phyloP scores from a whole-genome alignment of 64 coral and sea anemone genomes.

The Montipora efflorescens region DNA sequence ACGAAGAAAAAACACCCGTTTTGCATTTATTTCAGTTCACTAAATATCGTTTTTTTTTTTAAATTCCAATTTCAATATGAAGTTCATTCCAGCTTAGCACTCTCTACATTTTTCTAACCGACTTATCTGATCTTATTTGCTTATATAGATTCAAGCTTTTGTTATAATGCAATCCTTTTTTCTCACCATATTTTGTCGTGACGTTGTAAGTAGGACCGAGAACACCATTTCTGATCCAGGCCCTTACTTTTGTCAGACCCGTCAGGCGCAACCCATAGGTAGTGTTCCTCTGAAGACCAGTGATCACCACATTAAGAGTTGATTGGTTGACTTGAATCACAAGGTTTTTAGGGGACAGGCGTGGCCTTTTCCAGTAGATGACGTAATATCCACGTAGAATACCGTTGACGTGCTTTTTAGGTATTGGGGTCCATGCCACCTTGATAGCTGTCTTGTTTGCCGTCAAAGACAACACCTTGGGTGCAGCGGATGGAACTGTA shows the following conservation, averaged over 20 bases:
- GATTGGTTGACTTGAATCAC: slow-evolving; percentile 70
- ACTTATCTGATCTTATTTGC: no score
- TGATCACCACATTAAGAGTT: slow-evolving; percentile 62
- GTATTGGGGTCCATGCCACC: slow-evolving; percentile 76
- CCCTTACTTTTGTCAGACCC: slow-evolving; percentile 76
- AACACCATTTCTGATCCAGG: slow-evolving; percentile 69
- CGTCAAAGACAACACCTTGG: slow-evolving; percentile 43
- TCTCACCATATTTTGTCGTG: slow-evolving; percentile 81
- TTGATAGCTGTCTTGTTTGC: slow-evolving; percentile 66
- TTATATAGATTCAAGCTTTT: no score
- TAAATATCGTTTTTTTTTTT: no score
- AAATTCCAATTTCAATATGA: no score
- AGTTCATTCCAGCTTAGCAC: no score
- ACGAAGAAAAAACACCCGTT: no score
- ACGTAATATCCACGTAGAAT: slow-evolving; percentile 87
- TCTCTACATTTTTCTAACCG: no score
- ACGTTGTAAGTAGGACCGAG: slow-evolving; percentile 59
- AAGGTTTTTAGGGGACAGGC: slow-evolving; percentile 32
- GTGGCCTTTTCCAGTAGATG: slow-evolving; percentile 58
- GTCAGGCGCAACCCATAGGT: slow-evolving; percentile 75
- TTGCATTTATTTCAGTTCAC: no score
- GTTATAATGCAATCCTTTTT: not conserved
- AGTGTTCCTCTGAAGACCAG: slow-evolving; percentile 74
- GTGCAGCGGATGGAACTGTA: slow-evolving; percentile 75
- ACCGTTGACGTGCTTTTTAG: slow-evolving; percentile 65